Percentiles rank a stretch among this genome's conserved stretches.
Evolutionary conservation across 2,888 invertebrate species (phyloP).

Genomic region (Dasypolia templi): DNA sequence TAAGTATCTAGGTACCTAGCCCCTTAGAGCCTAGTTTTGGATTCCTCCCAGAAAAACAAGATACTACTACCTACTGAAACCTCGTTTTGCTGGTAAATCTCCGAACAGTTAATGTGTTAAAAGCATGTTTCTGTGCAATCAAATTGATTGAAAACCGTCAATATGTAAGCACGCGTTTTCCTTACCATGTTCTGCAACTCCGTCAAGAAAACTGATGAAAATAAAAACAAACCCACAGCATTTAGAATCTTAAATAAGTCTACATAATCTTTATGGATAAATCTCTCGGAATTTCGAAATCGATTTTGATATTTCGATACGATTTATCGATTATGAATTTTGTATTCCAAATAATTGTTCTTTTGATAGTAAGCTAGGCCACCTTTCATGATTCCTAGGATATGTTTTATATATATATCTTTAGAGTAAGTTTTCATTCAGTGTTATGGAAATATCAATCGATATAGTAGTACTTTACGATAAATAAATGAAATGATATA

Average conservation of each 20-base stretch:
- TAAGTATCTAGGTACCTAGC: background rate
- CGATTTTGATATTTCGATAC: constrained; percentile 83
- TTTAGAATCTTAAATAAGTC: constrained; percentile 56
- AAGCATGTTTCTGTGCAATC: background rate
- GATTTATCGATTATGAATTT: constrained; percentile 79
- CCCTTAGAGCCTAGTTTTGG: no score
- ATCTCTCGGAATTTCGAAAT: constrained; percentile 85
- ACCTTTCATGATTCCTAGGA: constrained; percentile 75
- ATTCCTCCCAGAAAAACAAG: background rate
- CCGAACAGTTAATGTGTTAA: background rate
- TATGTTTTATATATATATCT: constrained; percentile 76
- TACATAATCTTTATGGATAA: constrained; percentile 76
- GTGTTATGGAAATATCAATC: constrained; percentile 71
- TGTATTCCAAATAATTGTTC: constrained; percentile 77
- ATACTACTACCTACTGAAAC: background rate
- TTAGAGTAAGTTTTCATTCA: constrained; percentile 78
- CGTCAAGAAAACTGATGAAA: constrained; percentile 27
- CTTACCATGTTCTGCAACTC: background rate
- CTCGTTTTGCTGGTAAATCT: background rate
- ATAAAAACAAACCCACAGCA: constrained; percentile 37
- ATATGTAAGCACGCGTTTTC: no score
- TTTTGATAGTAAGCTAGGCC: constrained; percentile 77
- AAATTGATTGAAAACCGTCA: background rate
- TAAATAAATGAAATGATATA: constrained; percentile 78
- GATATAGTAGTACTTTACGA: constrained; percentile 81